These are phyloP conservation scores for Andrena marginata DNA, from an alignment of 2,888 invertebrate genomes.

Conservation along the genomic window DNA sequence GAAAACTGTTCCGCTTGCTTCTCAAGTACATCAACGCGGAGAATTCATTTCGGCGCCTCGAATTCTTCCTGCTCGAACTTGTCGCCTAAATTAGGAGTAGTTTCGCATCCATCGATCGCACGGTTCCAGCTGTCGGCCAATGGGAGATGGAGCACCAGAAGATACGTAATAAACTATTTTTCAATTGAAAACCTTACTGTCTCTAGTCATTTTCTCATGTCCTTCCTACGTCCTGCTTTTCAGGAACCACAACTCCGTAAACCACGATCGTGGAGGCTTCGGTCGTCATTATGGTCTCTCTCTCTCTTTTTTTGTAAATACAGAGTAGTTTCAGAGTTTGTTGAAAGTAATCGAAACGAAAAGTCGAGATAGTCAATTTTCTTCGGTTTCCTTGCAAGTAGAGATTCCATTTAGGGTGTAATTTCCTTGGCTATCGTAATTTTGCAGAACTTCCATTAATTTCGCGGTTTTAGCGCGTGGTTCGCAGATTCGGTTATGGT, in stretches of 20 bases:
- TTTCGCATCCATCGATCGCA: constrained; percentile 27
- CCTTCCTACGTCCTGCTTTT: constrained; percentile 36
- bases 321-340: background rate
- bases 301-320: no score
- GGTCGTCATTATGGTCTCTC: background rate
- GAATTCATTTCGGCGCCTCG: background rate
- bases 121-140: constrained; percentile 49
- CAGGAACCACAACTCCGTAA: constrained; percentile 30
- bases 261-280: background rate
- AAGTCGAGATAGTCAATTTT: background rate
- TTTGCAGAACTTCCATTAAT: no score
- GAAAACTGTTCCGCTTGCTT: no score
- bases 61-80: background rate
- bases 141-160: constrained; percentile 57
- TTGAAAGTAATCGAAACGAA: background rate
- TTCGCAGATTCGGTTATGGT: no score
- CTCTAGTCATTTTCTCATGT: constrained; percentile 35
- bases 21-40: no score
- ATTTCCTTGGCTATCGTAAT: no score
- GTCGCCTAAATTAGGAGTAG: constrained; percentile 12
- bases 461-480: no score
- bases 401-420: no score
- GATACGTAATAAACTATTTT: constrained; percentile 61
- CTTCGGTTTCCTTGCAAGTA: no score
- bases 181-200: constrained; percentile 35